These are phyloP conservation scores for Pterobdella sp. DNA, from an alignment of 2,888 invertebrate genomes.

Conservation along the genomic window DNA sequence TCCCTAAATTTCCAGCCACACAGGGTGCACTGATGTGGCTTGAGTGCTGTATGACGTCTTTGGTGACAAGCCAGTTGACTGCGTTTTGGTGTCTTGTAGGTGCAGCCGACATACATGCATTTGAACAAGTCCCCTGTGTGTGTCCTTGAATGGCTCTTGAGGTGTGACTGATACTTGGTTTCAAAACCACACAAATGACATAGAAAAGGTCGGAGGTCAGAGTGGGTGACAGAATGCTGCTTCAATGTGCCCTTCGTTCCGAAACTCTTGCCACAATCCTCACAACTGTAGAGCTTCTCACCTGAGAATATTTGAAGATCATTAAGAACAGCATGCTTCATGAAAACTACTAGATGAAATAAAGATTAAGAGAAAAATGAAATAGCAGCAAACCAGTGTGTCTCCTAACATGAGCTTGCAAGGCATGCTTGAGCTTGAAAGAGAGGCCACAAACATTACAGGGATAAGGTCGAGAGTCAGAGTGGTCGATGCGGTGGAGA, in stretches of 20 bases:
- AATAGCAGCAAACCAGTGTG: conserved; percentile 52
- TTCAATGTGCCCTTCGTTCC: conserved; percentile 58
- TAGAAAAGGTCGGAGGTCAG: conserved; percentile 57
- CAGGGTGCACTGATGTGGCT: conserved; percentile 57
- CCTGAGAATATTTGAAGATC: conserved; percentile 43
- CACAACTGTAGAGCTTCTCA: conserved; percentile 57
- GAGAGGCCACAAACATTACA: conserved; percentile 58
- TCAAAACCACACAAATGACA: conserved; percentile 65
- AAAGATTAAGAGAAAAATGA: not conserved
- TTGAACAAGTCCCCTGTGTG: conserved; percentile 62
- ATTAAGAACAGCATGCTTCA: not conserved
- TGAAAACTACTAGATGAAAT: not conserved
- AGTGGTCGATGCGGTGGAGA: conserved; percentile 59
- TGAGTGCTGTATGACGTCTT: conserved; percentile 56
- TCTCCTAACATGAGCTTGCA: conserved; percentile 58
- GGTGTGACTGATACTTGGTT: conserved; percentile 62
- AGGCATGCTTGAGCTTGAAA: conserved; percentile 58
- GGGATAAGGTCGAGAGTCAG: conserved; percentile 52
- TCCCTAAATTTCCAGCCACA: conserved; percentile 63
- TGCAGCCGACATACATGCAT: conserved; percentile 60
- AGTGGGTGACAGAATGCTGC: conserved; percentile 58
- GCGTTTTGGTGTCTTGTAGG: conserved; percentile 61
- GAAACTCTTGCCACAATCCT: conserved; percentile 59
- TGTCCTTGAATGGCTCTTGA: conserved; percentile 61
- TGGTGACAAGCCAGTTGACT: conserved; percentile 62